phyloP scores from a whole-genome alignment of 2,113 vertebrate species.

The Brevimyrus niger region DNA sequence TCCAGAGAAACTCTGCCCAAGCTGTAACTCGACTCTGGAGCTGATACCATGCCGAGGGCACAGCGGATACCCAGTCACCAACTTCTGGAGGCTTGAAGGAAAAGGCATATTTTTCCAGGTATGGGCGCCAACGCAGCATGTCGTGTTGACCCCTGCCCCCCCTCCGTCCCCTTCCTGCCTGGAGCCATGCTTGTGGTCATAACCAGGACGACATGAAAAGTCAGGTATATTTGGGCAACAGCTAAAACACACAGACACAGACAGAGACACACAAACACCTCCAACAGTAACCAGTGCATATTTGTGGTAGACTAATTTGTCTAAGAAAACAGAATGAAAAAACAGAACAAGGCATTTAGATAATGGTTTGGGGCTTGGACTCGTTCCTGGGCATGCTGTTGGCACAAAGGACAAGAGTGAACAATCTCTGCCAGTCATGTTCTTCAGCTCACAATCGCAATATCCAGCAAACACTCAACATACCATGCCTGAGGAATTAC shows the following conservation, averaged over 20 bases:
- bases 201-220: not conserved
- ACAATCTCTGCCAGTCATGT: not conserved
- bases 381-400: not conserved
- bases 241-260: not conserved
- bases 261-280: not conserved
- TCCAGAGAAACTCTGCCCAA: slow-evolving; percentile 84
- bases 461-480: not conserved
- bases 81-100: slow-evolving; percentile 91
- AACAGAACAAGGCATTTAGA: not conserved
- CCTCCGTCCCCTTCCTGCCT: no score
- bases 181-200: not conserved
- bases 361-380: not conserved
- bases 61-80: slow-evolving; percentile 93
- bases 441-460: not conserved
- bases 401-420: not conserved
- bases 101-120: slow-evolving; percentile 96
- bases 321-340: not conserved
- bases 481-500: not conserved
- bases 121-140: not conserved
- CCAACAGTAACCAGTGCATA: not conserved
- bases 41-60: slow-evolving; percentile 86
- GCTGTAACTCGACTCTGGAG: slow-evolving; percentile 74
- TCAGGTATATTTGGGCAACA: not conserved
- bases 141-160: not conserved
- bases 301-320: not conserved